Evolutionary conservation across 2,888 invertebrate genomes (phyloP).

Genomic region (Drosophila anomelani): DNA sequence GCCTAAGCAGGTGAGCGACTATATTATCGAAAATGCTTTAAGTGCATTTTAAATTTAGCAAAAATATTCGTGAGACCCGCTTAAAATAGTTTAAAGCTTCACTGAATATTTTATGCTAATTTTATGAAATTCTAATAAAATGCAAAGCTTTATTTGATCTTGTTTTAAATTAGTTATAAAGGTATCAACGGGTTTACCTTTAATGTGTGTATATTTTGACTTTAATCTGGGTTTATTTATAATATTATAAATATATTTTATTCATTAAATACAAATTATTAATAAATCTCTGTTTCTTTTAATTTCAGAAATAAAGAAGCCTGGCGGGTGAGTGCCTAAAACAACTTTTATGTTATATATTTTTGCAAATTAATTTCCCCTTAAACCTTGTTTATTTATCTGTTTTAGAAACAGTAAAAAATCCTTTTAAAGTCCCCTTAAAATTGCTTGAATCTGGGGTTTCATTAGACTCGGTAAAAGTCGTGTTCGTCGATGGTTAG

Average conservation of each 20-base stretch:
- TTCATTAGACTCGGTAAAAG: constrained; percentile 24
- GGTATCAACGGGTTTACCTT: background rate
- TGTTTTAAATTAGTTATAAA: background rate
- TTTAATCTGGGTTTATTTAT: background rate
- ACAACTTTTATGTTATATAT: background rate
- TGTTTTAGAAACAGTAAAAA: background rate
- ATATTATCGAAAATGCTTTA: background rate
- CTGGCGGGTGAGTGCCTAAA: background rate
- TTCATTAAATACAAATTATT: background rate
- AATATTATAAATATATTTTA: background rate
- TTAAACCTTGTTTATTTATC: background rate
- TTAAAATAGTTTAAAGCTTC: background rate
- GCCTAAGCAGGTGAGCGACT: background rate
- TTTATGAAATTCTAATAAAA: background rate
- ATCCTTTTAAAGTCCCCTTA: background rate
- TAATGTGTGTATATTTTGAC: background rate
- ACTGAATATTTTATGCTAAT: constrained; percentile 3
- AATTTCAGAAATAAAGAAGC: background rate
- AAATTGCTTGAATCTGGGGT: background rate
- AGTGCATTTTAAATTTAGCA: background rate
- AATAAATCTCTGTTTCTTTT: too few species aligned
- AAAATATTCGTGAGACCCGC: background rate
- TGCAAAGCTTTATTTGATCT: background rate
- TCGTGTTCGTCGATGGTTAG: background rate
- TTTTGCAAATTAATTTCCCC: background rate